Percentiles rank a stretch among this genome's conserved stretches.
phyloP scores from a whole-genome alignment of 1,140 invertebrate species.

The Trichonephila clavata region DNA sequence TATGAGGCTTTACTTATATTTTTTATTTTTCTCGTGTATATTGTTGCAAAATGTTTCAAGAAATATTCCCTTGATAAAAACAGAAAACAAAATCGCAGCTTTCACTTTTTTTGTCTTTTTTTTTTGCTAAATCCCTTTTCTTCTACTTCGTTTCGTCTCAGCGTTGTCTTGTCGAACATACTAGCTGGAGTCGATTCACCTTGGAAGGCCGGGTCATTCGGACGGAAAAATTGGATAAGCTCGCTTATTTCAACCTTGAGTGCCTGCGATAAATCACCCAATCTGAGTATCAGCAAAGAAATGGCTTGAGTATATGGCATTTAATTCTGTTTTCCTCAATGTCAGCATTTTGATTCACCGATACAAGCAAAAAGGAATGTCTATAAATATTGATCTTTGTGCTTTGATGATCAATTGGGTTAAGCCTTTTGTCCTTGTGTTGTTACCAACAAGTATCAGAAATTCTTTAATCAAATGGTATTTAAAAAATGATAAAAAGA shows the following conservation, averaged over 20 bases:
- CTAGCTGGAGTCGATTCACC: background rate
- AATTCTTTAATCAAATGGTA: too few species aligned
- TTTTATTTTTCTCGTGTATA: background rate
- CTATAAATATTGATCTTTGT: background rate
- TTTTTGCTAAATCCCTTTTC: background rate
- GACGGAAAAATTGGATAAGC: slow-evolving; percentile 10
- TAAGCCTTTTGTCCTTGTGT: too few species aligned
- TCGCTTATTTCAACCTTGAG: background rate
- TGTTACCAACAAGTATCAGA: too few species aligned
- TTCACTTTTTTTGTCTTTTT: background rate
- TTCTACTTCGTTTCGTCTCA: background rate
- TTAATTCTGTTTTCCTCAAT: background rate
- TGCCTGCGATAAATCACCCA: background rate
- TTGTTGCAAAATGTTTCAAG: background rate
- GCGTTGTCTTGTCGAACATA: background rate
- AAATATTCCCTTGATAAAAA: background rate
- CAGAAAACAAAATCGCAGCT: background rate
- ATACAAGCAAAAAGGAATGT: background rate
- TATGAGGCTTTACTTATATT: too few species aligned
- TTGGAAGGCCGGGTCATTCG: background rate
- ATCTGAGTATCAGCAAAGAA: background rate
- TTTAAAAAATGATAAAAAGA: too few species aligned
- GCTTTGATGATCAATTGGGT: too few species aligned
- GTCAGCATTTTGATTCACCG: background rate
- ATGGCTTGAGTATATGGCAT: background rate